phyloP scores from a whole-genome alignment of 2,113 vertebrate species.

The Paramisgurnus dabryanus region DNA sequence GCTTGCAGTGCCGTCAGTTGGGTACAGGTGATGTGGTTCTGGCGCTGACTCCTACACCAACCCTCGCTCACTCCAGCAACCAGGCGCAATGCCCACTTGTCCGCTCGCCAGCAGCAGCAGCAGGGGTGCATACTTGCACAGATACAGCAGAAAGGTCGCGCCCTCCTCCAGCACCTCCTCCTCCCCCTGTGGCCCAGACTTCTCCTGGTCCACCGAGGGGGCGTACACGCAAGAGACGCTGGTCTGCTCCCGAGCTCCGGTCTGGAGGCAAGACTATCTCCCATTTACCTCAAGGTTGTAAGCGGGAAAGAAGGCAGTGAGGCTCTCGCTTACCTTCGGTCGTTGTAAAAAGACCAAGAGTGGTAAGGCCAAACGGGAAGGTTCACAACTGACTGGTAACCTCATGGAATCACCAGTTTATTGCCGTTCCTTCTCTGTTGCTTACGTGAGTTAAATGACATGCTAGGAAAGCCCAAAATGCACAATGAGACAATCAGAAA shows the following conservation, averaged over 20 bases:
- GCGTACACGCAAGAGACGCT: constrained; percentile 71
- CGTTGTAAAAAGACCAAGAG: background rate
- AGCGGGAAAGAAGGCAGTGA: constrained; percentile 76
- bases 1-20: constrained; percentile 76
- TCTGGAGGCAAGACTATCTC: constrained; percentile 59
- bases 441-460: constrained; percentile 28
- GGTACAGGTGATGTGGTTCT: constrained; percentile 75
- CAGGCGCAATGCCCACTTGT: constrained; percentile 57
- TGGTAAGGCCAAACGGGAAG: constrained; percentile 20
- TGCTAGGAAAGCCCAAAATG: constrained; percentile 64
- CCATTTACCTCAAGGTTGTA: constrained; percentile 78
- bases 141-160: constrained; percentile 67
- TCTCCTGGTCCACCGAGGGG: constrained; percentile 4
- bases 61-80: constrained; percentile 56
- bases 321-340: constrained; percentile 48
- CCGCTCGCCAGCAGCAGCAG: constrained; percentile 38
- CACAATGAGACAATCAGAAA: constrained; percentile 68
- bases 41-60: constrained; percentile 71
- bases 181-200: constrained; percentile 23
- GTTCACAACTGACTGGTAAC: constrained; percentile 61
- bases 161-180: constrained; percentile 66
- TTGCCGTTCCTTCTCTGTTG: constrained; percentile 8
- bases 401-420: constrained; percentile 44
- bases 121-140: constrained; percentile 53
- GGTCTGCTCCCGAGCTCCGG: constrained; percentile 75